Evolutionary conservation across 2,888 invertebrate species (phyloP), one percentile per base, ranked within the genome.

Genomic region (Neuroscelio doddi): DNA sequence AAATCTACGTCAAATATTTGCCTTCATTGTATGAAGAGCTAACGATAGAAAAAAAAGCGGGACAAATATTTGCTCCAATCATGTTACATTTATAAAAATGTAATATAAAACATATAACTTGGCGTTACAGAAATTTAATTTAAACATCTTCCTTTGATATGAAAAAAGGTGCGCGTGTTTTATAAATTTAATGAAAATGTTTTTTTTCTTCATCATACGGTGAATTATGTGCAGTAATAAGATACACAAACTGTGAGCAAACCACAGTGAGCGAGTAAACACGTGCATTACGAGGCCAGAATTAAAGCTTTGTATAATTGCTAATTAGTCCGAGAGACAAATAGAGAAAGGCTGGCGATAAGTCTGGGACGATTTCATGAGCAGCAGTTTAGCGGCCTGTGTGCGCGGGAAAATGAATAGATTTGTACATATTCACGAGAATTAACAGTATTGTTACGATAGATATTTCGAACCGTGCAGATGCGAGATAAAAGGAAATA

Each of bases 391-490:
- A 30, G 38, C 12, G 16, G 27, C 15, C 8, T 10, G 21, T 9
- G 7, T n/a, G 29, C 27, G 50, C 30, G 39, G 15, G 42, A 49
- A 44, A 68, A 74, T 74, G 65, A 73, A 68, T 65, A 41, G 52
- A 50, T 59, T 36, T 29, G 16, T 39, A 10, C 42, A 59, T 59
- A 67, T 51, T 62, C 36, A 10, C 38, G 51, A 42, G 58, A 73
- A 73, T 72, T 66, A 69, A 68, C 64, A 53, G 53, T 57, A 55
- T 73, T 73, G 69, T 62, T 62, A 46, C 29, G 47, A 24, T 15
- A 36, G 9, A 14, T 36, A 27, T 34, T 27, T 24, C 26, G 29
- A 10, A 9, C 30, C 1, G 10, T 10, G 9, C 2, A 30, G 8
- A 30, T 10, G 30, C 10, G 30, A 3, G 3, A 30, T 30, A 30